Conservation (phyloP, 2,888 invertebrate genomes). For the Eulithis prunata region DNA sequence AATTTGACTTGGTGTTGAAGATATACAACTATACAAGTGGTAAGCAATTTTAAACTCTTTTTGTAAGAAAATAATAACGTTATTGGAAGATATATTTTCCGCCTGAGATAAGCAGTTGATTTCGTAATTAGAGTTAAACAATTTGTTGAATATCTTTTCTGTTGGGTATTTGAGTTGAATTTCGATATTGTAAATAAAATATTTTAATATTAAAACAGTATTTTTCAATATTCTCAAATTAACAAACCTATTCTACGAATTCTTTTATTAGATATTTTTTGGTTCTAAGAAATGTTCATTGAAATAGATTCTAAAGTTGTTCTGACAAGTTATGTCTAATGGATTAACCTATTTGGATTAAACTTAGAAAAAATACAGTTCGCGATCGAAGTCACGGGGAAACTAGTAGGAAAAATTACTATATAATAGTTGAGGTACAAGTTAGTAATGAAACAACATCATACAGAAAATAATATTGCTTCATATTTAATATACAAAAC, state of each 20-base stretch:
- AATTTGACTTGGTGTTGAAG: too few species aligned
- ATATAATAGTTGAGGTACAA: too few species aligned
- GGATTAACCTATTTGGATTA: too few species aligned
- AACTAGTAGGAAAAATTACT: conserved; percentile 32
- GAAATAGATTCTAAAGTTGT: too few species aligned
- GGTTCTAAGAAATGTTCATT: too few species aligned
- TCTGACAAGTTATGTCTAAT: too few species aligned
- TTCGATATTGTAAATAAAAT: conserved; percentile 13
- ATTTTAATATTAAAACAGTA: conserved; percentile 1
- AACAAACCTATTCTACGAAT: background rate
- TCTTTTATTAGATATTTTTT: too few species aligned
- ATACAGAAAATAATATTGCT: conserved; percentile 74
- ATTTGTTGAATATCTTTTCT: conserved; percentile 1
- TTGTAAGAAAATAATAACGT: background rate
- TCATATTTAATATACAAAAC: conserved; percentile 70
- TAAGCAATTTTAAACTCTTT: conserved; percentile 3
- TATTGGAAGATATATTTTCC: conserved; percentile 1
- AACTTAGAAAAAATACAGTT: background rate
- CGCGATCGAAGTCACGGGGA: conserved; percentile 14
- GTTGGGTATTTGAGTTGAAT: background rate
- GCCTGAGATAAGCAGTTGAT: background rate
- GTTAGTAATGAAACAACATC: conserved; percentile 51
- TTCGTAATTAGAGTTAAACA: background rate
- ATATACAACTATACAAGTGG: too few species aligned
- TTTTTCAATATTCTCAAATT: background rate